phyloP scores from a whole-genome alignment of 2,113 vertebrate species.

The Ornithorhynchus anatinus region DNA sequence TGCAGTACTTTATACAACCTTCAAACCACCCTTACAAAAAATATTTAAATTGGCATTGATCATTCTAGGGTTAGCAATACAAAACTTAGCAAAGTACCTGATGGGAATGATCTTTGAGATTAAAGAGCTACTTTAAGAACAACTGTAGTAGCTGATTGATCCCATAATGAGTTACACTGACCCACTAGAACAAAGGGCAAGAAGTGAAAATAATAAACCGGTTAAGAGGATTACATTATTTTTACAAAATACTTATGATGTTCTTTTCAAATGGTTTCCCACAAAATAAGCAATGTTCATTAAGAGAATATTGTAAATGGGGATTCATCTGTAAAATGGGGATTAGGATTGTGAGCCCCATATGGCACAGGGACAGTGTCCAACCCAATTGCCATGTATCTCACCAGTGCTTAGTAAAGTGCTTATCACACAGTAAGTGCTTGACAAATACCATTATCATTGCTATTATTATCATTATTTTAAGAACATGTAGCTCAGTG shows the following conservation, averaged over 20 bases:
- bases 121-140: background rate
- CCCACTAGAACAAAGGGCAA: background rate
- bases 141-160: background rate
- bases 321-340: too few relatives aligned
- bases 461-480: too few relatives aligned
- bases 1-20: too few relatives aligned
- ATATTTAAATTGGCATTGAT: background rate
- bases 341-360: too few relatives aligned
- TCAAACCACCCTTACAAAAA: too few relatives aligned
- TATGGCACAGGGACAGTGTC: too few relatives aligned
- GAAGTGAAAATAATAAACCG: background rate
- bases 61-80: background rate
- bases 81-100: background rate
- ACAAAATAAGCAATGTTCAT: background rate
- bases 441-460: too few relatives aligned
- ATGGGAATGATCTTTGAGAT: background rate
- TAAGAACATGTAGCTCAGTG: too few relatives aligned
- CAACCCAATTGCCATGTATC: too few relatives aligned
- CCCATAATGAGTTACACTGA: background rate
- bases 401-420: too few relatives aligned
- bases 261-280: background rate
- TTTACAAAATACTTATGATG: background rate
- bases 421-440: too few relatives aligned
- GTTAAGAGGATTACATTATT: background rate
- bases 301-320: too few relatives aligned